A percentile compares a stretch with the other conserved stretches of the same genome.
phyloP scores from a whole-genome alignment of 2,113 vertebrate species.

The Balaeniceps rex region DNA sequence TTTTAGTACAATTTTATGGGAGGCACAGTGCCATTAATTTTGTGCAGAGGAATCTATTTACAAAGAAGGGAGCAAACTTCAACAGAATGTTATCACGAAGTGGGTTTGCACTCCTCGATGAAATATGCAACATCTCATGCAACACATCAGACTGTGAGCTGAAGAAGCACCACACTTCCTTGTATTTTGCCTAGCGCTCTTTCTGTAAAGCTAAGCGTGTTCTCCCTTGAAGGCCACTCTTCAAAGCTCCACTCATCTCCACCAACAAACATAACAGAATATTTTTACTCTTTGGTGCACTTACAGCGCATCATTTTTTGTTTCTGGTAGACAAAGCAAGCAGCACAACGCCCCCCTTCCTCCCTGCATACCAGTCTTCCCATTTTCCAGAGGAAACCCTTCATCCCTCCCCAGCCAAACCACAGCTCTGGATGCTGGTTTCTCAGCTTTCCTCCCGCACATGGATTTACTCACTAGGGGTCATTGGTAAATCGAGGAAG shows the following conservation, averaged over 20 bases:
- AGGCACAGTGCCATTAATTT: background rate
- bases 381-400: background rate
- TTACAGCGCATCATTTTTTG: background rate
- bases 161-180: background rate
- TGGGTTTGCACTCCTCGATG: background rate
- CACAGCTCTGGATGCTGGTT: background rate
- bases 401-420: background rate
- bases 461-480: slow-evolving; percentile 80
- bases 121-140: background rate
- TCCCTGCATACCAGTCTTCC: background rate
- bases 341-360: background rate
- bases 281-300: background rate
- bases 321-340: background rate
- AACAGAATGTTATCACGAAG: background rate
- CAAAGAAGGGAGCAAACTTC: background rate
- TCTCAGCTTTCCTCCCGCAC: background rate
- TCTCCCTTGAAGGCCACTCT: background rate
- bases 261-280: background rate
- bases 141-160: background rate
- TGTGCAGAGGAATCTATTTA: background rate
- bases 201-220: background rate
- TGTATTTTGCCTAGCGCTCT: background rate
- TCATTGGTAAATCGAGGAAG: slow-evolving; percentile 86
- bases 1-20: background rate
- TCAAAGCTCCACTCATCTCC: background rate